Evolutionary conservation across 2,113 vertebrate species (phyloP).

Genomic region (Mesitornis unicolor): DNA sequence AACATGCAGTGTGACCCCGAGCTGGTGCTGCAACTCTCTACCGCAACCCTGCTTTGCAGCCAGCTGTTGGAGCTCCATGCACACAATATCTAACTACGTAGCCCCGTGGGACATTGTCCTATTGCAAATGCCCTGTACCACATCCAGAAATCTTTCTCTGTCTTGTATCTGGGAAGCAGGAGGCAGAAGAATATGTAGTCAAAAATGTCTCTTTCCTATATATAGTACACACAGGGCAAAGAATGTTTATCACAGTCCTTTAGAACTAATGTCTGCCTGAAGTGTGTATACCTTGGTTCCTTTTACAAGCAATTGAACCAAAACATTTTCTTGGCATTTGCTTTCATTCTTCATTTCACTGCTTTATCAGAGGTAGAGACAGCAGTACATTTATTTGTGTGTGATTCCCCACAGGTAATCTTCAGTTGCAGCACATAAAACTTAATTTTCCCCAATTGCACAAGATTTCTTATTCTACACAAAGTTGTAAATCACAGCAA

Average conservation of each 20-base stretch:
- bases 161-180: not conserved
- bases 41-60: not conserved
- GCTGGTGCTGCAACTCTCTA: not conserved
- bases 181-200: not conserved
- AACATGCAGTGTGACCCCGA: not conserved
- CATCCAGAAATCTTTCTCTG: not conserved
- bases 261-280: not conserved
- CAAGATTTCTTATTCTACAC: conserved; percentile 26
- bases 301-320: conserved; percentile 34
- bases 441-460: conserved; percentile 45
- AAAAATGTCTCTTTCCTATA: not conserved
- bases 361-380: not conserved
- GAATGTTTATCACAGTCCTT: conserved; percentile 16
- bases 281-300: not conserved
- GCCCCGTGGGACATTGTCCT: not conserved
- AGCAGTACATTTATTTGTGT: conserved; percentile 30
- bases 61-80: not conserved
- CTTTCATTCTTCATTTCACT: conserved; percentile 42
- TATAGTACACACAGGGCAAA: not conserved
- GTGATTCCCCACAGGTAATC: not conserved
- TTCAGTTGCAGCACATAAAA: conserved; percentile 39
- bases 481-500: conserved; percentile 32
- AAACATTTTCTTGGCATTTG: conserved; percentile 34
- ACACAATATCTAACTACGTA: not conserved
- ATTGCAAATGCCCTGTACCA: not conserved